Conservation (phyloP, 2,797 vertebrate species). For the Oceanodroma leucorhoa region DNA sequence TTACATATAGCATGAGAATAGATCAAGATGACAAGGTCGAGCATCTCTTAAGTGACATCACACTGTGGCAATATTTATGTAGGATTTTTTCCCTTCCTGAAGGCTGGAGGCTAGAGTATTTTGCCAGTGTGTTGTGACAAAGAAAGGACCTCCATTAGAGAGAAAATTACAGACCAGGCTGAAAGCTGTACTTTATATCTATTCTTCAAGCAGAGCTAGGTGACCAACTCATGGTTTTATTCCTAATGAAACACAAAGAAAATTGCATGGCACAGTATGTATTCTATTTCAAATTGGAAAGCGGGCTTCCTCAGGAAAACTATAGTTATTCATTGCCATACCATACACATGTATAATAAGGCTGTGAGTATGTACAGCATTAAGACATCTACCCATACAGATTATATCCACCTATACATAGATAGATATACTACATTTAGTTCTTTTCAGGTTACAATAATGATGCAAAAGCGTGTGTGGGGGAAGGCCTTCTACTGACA, state of each 20-base stretch:
- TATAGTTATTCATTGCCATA: not conserved
- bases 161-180: conserved; percentile 62
- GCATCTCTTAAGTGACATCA: conserved; percentile 30
- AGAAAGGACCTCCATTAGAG: conserved; percentile 21
- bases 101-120: not conserved
- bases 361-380: not conserved
- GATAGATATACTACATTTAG: not conserved
- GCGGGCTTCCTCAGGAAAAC: not conserved
- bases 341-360: not conserved
- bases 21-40: conserved; percentile 33
- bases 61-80: not conserved
- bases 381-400: not conserved
- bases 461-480: conserved; percentile 2
- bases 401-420: not conserved
- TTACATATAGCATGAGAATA: conserved; percentile 9
- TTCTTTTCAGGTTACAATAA: conserved; percentile 51
- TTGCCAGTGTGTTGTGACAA: conserved; percentile 35
- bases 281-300: conserved; percentile 2
- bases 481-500: conserved; percentile 30
- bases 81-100: not conserved
- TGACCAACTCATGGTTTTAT: conserved; percentile 42
- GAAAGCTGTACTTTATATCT: conserved; percentile 47
- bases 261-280: not conserved
- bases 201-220: conserved; percentile 28
- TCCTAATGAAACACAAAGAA: conserved; percentile 48